A percentile compares a stretch with the other conserved stretches of the same genome.
Conservation (phyloP, 1,140 invertebrate species). For the Ylistrum balloti region DNA sequence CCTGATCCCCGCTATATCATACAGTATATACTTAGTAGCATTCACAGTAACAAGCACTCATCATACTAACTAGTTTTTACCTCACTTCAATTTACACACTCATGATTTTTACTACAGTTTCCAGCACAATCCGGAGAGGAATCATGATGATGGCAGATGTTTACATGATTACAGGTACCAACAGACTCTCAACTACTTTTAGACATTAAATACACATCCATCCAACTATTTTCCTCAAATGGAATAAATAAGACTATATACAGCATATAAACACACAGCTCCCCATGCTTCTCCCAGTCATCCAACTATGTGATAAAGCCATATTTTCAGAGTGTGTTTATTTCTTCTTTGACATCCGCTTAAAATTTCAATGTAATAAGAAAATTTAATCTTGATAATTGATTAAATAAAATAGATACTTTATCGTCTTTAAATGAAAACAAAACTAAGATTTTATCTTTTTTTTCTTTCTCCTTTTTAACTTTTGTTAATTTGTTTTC, state of each 20-base stretch:
- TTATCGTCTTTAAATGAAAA: too few relatives aligned
- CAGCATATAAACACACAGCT: background rate
- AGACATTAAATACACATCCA: slow-evolving; percentile 17
- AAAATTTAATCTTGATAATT: too few relatives aligned
- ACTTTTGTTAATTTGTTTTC: too few relatives aligned
- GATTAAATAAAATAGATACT: too few relatives aligned
- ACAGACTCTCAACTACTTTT: background rate
- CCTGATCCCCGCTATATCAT: too few relatives aligned
- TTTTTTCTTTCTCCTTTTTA: too few relatives aligned
- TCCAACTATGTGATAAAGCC: background rate
- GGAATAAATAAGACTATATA: slow-evolving; percentile 30
- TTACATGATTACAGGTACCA: background rate
- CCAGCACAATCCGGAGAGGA: background rate
- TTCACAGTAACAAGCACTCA: background rate
- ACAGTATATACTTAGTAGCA: too few relatives aligned
- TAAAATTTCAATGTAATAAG: background rate
- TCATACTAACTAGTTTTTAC: background rate
- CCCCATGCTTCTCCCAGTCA: too few relatives aligned
- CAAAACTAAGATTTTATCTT: too few relatives aligned
- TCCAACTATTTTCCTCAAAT: background rate
- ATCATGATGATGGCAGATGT: background rate
- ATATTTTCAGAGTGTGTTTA: background rate
- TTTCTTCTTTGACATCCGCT: too few relatives aligned
- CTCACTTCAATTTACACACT: background rate
- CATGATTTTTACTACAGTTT: background rate